Evolutionary conservation across 2,888 invertebrate genomes (phyloP).

Genomic region (Hybos culiciformis): DNA sequence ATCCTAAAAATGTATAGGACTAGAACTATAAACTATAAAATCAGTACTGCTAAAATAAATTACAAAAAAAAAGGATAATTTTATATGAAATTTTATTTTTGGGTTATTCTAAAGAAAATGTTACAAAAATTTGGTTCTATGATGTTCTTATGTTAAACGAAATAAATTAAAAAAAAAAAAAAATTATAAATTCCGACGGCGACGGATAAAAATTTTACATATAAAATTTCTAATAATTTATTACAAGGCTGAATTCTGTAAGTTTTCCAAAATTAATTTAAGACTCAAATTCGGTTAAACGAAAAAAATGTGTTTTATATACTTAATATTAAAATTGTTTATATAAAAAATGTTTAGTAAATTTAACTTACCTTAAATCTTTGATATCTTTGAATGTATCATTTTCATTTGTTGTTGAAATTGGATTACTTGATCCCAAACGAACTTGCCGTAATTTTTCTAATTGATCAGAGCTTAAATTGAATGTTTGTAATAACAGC

Average conservation of each 20-base stretch:
- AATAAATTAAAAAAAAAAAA: background rate
- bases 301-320: too few relatives aligned
- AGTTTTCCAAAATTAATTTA: background rate
- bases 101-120: too few relatives aligned
- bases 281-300: too few relatives aligned
- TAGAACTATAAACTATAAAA: too few relatives aligned
- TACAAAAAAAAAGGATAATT: too few relatives aligned
- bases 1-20: too few relatives aligned
- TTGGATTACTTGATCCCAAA: background rate
- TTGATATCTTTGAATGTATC: conserved; percentile 8
- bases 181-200: too few relatives aligned
- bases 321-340: too few relatives aligned
- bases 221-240: background rate
- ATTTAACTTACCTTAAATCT: conserved; percentile 8
- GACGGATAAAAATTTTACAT: background rate
- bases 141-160: background rate
- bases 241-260: background rate
- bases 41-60: too few relatives aligned
- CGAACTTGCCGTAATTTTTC: conserved; percentile 18
- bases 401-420: background rate
- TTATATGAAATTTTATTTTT: too few relatives aligned
- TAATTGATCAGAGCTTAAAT: conserved; percentile 29
- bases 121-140: background rate
- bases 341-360: too few relatives aligned
- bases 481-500: conserved; percentile 25